Evolutionary conservation across 2,888 invertebrate genomes (phyloP).

Genomic region (Mythimna lalbum): DNA sequence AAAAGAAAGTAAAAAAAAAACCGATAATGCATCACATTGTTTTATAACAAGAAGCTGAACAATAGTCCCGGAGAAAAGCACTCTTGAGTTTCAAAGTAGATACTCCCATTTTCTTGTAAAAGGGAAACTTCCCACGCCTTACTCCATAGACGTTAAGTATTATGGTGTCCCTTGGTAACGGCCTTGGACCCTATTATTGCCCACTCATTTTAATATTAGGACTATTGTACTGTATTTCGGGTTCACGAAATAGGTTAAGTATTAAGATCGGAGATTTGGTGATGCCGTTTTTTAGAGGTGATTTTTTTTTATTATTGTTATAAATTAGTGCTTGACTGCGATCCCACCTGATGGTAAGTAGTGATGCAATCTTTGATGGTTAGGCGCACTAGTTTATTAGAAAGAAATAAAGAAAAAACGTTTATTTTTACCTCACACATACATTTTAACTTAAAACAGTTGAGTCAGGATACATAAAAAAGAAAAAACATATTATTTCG

Average conservation of each 20-base stretch:
- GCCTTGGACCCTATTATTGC: conserved; percentile 34
- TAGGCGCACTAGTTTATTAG: too few species aligned
- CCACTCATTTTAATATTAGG: conserved; percentile 50
- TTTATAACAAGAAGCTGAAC: conserved; percentile 20
- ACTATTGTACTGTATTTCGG: conserved; percentile 41
- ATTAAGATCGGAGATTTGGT: conserved; percentile 7
- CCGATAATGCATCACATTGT: conserved; percentile 45
- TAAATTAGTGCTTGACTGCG: too few species aligned
- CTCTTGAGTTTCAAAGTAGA: conserved; percentile 34
- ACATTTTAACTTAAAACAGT: too few species aligned
- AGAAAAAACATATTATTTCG: too few species aligned
- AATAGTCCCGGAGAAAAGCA: conserved; percentile 37
- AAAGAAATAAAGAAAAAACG: too few species aligned
- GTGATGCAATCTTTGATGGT: too few species aligned
- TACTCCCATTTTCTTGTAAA: conserved; percentile 33
- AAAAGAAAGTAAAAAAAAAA: conserved; percentile 24
- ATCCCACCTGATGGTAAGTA: too few species aligned
- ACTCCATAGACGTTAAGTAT: conserved; percentile 41
- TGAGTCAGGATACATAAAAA: too few species aligned
- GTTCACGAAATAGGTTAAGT: conserved; percentile 10
- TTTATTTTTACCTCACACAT: too few species aligned
- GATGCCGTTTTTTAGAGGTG: not conserved
- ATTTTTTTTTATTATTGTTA: too few species aligned
- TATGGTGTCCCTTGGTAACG: conserved; percentile 30
- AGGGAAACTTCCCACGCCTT: conserved; percentile 24